Base-by-base conservation (phyloP, 2,888 invertebrate species). In the Taenaris catops region DNA sequence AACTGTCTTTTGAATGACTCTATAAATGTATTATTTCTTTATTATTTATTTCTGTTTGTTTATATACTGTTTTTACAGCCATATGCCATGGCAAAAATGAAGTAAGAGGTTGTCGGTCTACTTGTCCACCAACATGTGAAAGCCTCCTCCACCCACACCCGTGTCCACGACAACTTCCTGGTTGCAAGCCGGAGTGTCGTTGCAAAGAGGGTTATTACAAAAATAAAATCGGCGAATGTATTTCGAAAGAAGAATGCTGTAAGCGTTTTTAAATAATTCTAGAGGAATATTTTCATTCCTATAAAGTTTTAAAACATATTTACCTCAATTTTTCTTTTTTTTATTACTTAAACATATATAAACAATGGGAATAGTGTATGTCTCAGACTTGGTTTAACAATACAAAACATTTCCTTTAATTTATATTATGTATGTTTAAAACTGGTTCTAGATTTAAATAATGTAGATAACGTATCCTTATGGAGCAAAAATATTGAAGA, bases 171-270 rank as follows among this genome's bases (percentile, higher is more conserved):
- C 14, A 33, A 33, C 27, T 32, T 4, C 25, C 16, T 9, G 20
- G 8, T 0, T 56, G 56, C 26, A 36, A 32, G 1, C 46, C 38
- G 3, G 41, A 39, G 7, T 70, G 69, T 33, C 44, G 49, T n/a
- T 71, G 69, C 23, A 47, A 57, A 7, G 8, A 43, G n/a, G 61
- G 55, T 1, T 61, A 41, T 20, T 63, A 35, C 14, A 60, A 57
- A 39, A 57, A 57, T 24, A 34, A 38, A 18, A 23, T 41, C 9
- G 48, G 49, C 6, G 29, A 45, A 4, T 62, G 60, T 29, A 49
- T 57, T 26, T 29, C 52, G n/a, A 39, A 44, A 23, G 37, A 47
- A 9, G 6, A 62, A 1, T 68, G 64, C 28, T 48, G 61, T 63
- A 49, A 57, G 58, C 19, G 23, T 14, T 9, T 34, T 18, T 5